phyloP scores from a whole-genome alignment of 64 coral and sea anemone genomes.

The Anthopleura sola region DNA sequence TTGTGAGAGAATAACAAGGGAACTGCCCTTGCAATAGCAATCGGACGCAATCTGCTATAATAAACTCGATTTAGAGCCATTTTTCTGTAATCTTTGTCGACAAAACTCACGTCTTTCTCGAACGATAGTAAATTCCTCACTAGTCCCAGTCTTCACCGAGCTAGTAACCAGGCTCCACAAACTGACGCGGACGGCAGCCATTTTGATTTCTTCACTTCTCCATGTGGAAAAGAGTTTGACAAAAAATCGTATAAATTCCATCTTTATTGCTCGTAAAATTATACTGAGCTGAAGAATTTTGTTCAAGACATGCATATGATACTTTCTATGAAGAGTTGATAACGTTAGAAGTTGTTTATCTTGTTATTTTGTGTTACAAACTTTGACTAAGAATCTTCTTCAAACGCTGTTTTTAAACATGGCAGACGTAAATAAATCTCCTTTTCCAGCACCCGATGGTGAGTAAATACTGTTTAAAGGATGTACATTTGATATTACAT shows the following conservation, averaged over 20 bases:
- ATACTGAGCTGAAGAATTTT: not conserved
- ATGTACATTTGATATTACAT: not conserved
- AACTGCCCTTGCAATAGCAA: not conserved
- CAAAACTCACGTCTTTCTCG: not conserved
- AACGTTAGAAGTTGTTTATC: not conserved
- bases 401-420: slow-evolving; percentile 4
- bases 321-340: not conserved
- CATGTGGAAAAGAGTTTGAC: slow-evolving; percentile 5
- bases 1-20: not conserved
- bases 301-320: not conserved
- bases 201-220: not conserved
- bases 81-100: not conserved
- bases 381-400: not conserved
- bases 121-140: not conserved
- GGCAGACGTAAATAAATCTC: slow-evolving; percentile 51
- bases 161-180: not conserved
- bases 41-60: not conserved
- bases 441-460: slow-evolving; percentile 79
- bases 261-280: not conserved
- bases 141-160: not conserved
- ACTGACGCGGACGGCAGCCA: slow-evolving; percentile 4
- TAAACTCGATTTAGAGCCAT: not conserved
- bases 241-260: not conserved
- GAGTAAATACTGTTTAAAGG: not conserved
- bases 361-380: not conserved